Evolutionary conservation across 2,888 invertebrate species (phyloP), one percentile per base, ranked within the genome.

Genomic region (Oligia latruncula): DNA sequence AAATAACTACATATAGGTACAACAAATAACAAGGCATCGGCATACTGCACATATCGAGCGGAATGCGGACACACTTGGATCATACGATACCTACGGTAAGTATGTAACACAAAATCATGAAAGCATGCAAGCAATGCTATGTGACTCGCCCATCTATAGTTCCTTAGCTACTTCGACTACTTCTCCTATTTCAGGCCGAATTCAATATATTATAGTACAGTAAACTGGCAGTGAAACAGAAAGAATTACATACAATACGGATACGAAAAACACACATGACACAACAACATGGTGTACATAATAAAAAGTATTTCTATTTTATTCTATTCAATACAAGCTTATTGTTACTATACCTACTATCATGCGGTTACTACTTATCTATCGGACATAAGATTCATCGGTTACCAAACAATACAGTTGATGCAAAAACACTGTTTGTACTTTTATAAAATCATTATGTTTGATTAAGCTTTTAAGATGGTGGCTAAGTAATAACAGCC

Each of bases 111-210:
- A 55, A 58, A 74, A 75, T 46, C 43, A 75, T 23, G 46, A 2
- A 75, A 75, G 75, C 75, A 46, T 58, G 58, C 46, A 58, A 58
- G 11, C 11, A 46, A 75, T 75, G 43, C 23, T 29, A 13, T 74
- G 11, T 4, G n/a, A 29, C 29, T 35, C 23, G 8, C 55, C 20
- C 11, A 55, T 46, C 23, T 43, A 11, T 11, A 73, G 8, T 17
- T 75, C 23, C 43, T 17, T 11, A 52, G 0, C 8, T 15, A 43
- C 23, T 23, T 68, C 15, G 2, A 74, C 15, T 55, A 46, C 11
- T 58, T 43, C 15, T 11, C 15, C 9, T 29, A 43, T 55, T 46
- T 43, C 15, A 43, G 20, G 8, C 23, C 20, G 15, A 29, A 43
- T 52, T 15, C 35, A 52, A 74, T 71, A 40, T 74, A 6, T 20